Base-by-base conservation (phyloP, 2,113 vertebrate genomes). In the Chloropsis hardwickii region DNA sequence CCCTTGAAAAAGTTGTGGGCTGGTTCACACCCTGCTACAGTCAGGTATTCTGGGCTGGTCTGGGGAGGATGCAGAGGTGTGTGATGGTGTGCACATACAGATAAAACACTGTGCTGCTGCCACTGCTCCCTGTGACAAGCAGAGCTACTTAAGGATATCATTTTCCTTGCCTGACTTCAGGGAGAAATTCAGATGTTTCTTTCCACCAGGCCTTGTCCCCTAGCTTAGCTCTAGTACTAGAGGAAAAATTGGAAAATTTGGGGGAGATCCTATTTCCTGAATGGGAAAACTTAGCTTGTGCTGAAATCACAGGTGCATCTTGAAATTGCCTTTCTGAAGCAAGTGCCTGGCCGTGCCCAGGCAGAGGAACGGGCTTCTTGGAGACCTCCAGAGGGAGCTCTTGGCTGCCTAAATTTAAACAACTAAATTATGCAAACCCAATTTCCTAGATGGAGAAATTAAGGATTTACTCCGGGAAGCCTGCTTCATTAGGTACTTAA, bases 311-410 rank as follows among this genome's bases (percentile, higher is more conserved):
- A 40, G 48, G 1, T 16, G 7, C 13, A 14, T 64, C 29, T 21
- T 4, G 28, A 87, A 79, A 65, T 10, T 27, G 25, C 7, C 11
- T 42, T 66, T 50, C 56, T 58, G 60, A 86, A 70, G 11, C 8
- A 10, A 40, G 56, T 0, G 3, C 24, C 73, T 40, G 39, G 31
- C 57, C 11, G 45, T 44, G 61, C n/a, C 70, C 37, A 5, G 16
- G 40, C 28, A 29, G 53, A 56, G 66, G 86, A 85, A 78, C 1
- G 9, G 76, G 56, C 14, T 90, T 66, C 85, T 39, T 28, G 39
- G 72, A 86, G 42, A 88, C 94, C 96, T 97, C 92, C 90, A 96
- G 96, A 97, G 95, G 96, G 95, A 95, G 96, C 94, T 73, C 96
- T 96, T 94, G 92, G 60, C 94, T 93, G 80, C 31, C 74, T 90